Evolutionary conservation across 35 echinoderm and acorn worm species (phyloP).

Genomic region (Amphiura filiformis): DNA sequence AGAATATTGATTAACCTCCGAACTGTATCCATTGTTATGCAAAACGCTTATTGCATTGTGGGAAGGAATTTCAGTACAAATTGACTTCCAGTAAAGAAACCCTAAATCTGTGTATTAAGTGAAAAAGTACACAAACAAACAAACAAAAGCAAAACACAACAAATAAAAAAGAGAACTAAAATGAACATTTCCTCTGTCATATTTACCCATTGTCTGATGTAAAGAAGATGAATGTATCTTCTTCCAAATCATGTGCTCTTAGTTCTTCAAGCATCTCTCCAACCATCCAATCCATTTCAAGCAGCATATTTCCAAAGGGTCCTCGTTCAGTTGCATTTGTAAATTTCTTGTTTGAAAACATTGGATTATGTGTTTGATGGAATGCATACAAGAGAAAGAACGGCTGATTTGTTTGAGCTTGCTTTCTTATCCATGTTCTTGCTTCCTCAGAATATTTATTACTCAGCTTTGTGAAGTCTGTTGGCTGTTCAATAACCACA

Average conservation of each 20-base stretch:
- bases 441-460: constrained; percentile 44
- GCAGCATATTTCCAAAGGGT: constrained; percentile 65
- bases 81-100: too few relatives aligned
- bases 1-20: too few relatives aligned
- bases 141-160: too few relatives aligned
- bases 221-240: constrained; percentile 80
- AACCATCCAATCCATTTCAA: constrained; percentile 70
- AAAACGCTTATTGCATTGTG: too few relatives aligned
- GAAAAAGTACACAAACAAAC: too few relatives aligned
- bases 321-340: constrained; percentile 60
- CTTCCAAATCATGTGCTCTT: constrained; percentile 16
- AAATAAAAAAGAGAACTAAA: too few relatives aligned
- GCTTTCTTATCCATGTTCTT: constrained; percentile 37
- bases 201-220: constrained; percentile 87
- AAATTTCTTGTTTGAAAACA: constrained; percentile 68
- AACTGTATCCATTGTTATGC: too few relatives aligned
- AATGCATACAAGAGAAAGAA: constrained; percentile 77
- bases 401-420: constrained; percentile 46
- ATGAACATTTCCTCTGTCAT: too few relatives aligned
- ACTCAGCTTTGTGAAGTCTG: constrained; percentile 37
- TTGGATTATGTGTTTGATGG: constrained; percentile 82
- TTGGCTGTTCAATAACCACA: constrained; percentile 70
- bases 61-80: too few relatives aligned
- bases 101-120: too few relatives aligned
- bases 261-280: constrained; percentile 63